Base-by-base conservation (phyloP, 2,113 vertebrate species). In the Caloenas nicobarica region DNA sequence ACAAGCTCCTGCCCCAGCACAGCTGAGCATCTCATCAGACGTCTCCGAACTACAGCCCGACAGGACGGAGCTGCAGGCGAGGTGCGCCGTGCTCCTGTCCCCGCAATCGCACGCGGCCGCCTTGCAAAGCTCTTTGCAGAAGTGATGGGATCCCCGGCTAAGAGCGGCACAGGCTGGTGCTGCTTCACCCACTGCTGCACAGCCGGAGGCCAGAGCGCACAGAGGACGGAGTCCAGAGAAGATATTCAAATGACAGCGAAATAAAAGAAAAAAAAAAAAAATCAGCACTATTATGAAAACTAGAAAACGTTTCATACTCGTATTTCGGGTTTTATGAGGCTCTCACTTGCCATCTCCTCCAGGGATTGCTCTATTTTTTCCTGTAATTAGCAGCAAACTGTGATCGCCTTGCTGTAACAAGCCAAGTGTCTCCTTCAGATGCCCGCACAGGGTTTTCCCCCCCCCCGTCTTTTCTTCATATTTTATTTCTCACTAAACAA, bases 91-190 rank as follows among this genome's bases (percentile, higher is more conserved):
- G 8, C 6, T 44, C 16, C 61, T 10, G 22, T 22, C 13, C 5
- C 0, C 1, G 0, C 11, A 8, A 24, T 5, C 11, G 0, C 58
- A 3, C 65, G 4, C 5, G 3, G 12, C 22, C 4, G 4, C 0
- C 23, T 11, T 19, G 15, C 57, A 34, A 40, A 62, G 64, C 40
- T 56, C 46, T 36, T 25, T 2, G 29, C 56, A 7, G 9, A 14
- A 54, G 38, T 8, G 5, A 4, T 1, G 9, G 53, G 44, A 51
- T 56, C 12, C 60, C 19, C 68, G 10, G 64, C 42, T 18, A 6
- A 5, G 11, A 23, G 60, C 7, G 1, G 46, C 1, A 28, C 53
- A 26, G 38, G 44, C 3, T 16, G 34, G 10, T 19, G 46, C 26
- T 7, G 25, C 8, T 16, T 53, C 10, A 24, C 12, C 48, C 7